A percentile compares a stretch with the other conserved stretches of the same genome.
Conservation (phyloP, 2,797 vertebrate genomes). For the Paratrypauchen microcephalus region DNA sequence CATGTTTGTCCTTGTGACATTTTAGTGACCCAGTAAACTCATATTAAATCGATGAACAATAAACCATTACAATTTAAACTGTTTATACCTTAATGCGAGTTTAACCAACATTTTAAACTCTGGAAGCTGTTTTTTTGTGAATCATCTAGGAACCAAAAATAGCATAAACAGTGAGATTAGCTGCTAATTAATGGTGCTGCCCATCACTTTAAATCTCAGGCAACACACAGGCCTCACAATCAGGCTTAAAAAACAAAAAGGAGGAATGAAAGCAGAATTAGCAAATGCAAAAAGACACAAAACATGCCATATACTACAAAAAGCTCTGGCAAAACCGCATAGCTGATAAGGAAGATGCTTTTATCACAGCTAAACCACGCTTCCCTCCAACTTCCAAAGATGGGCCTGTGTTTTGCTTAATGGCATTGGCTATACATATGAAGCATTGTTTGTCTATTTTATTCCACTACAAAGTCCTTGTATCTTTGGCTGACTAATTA, state of each 20-base stretch:
- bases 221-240: slow-evolving; percentile 61
- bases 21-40: too few relatives aligned
- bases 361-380: slow-evolving; percentile 58
- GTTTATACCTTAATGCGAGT: background rate
- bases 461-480: slow-evolving; percentile 55
- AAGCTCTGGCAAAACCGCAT: slow-evolving; percentile 58
- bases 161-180: slow-evolving; percentile 72
- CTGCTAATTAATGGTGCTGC: slow-evolving; percentile 72
- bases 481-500: slow-evolving; percentile 54
- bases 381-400: slow-evolving; percentile 45
- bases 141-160: slow-evolving; percentile 56
- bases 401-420: slow-evolving; percentile 55
- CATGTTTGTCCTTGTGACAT: too few relatives aligned
- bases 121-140: slow-evolving; percentile 22
- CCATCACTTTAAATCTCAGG: slow-evolving; percentile 76
- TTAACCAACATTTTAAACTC: slow-evolving; percentile 11
- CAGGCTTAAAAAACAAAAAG: slow-evolving; percentile 62
- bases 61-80: background rate
- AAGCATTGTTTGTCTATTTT: slow-evolving; percentile 60
- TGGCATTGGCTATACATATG: slow-evolving; percentile 57
- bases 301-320: slow-evolving; percentile 65
- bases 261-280: slow-evolving; percentile 65
- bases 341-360: slow-evolving; percentile 68
- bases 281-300: slow-evolving; percentile 53
- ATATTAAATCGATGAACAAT: too few relatives aligned